These are phyloP conservation scores for Dryas iulia DNA, from an alignment of 1,140 invertebrate genomes.

Conservation along the genomic window DNA sequence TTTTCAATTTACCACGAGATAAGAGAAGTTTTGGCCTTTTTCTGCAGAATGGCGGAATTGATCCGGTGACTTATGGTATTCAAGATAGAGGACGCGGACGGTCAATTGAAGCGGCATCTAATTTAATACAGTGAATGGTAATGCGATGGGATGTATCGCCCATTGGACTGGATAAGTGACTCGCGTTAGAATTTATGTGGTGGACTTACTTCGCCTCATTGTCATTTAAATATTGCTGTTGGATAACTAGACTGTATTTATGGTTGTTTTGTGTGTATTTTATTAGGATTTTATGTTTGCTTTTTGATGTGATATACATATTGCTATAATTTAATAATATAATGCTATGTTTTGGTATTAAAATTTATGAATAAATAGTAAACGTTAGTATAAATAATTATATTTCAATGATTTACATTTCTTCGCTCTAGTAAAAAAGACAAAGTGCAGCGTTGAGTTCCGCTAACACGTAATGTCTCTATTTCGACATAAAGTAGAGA, in stretches of 20 bases:
- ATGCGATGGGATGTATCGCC: slow-evolving; percentile 25
- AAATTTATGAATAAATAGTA: too few relatives aligned
- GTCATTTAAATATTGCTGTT: neutral
- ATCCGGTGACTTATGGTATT: slow-evolving; percentile 72
- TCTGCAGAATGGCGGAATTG: slow-evolving; percentile 73
- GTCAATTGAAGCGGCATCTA: slow-evolving; percentile 64
- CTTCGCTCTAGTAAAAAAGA: too few relatives aligned
- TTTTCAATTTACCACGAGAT: slow-evolving; percentile 79
- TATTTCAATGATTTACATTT: too few relatives aligned
- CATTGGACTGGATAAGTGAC: slow-evolving; percentile 24
- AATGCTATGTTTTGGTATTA: too few relatives aligned
- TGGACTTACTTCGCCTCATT: neutral
- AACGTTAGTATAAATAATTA: too few relatives aligned
- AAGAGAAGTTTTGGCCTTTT: slow-evolving; percentile 75
- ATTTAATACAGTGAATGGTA: slow-evolving; percentile 44
- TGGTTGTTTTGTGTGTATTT: neutral
- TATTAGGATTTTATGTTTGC: neutral
- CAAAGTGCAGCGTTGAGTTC: too few relatives aligned
- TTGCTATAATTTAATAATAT: too few relatives aligned
- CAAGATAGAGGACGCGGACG: slow-evolving; percentile 50
- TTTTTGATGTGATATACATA: too few relatives aligned
- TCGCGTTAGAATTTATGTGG: neutral
- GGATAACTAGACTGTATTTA: neutral
- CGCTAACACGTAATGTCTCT: too few relatives aligned
- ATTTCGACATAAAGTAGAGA: too few relatives aligned